Base-by-base conservation (phyloP, 2,113 vertebrate genomes). In the Tragelaphus strepsiceros region DNA sequence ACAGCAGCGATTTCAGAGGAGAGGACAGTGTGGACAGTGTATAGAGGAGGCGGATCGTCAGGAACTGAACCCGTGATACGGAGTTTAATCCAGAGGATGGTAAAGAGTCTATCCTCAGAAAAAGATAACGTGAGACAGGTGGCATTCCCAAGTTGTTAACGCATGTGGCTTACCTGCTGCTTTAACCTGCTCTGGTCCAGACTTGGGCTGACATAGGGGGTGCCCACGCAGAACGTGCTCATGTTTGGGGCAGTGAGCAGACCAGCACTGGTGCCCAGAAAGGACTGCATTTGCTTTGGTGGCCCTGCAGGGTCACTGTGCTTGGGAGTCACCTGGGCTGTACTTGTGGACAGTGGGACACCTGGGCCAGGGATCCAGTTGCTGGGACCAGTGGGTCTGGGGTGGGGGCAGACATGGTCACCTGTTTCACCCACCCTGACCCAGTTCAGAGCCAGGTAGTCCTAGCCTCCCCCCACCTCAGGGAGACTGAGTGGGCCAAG, bases 201-300 rank as follows among this genome's bases (percentile, higher is more conserved):
- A 9, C 24, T 62, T 3, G 7, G 56, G 7, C 53, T 91, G 39
- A 46, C 1, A 17, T 24, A 28, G 61, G 2, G 2, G 6, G 14
- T 22, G 2, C 4, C 12, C 81, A 56, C 0, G 12, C 8, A 39
- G 51, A 64, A 51, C 0, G 0, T 8, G 43, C 62, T 30, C 15
- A 10, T 17, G 7, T 54, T 86, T 32, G n/a, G 1, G 28, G 7
- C n/a, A 11, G 30, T 13, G 3, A 90, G 30, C 5, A 26, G 53
- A 26, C 12, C 13, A 26, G 5, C 24, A 0, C 6, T 22, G 16
- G 21, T 28, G 43, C 17, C 16, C 67, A 17, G 81, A n/a, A 12
- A 16, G 22, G 77, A 32, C 15, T 32, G 14, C 0, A 3, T 46
- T 43, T 53, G 11, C 26, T 77, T 49, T 4, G 5, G 19, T 71